Conservation (phyloP, 37 sponge, comb jelly and placozoan species). For the Haliclona indistincta region DNA sequence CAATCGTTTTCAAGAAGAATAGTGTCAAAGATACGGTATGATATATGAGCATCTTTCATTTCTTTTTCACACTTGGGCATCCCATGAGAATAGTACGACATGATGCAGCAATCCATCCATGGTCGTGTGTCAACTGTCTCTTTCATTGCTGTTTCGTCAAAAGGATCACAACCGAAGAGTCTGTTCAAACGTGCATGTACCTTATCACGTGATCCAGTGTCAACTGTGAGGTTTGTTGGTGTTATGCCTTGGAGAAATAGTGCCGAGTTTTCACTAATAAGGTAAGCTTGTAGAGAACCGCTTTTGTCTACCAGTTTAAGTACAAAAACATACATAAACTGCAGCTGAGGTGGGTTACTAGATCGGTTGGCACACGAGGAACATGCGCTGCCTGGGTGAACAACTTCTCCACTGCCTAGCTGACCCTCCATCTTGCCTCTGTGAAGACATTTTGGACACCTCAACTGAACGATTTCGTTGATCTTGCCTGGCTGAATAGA, state of each 20-base stretch:
- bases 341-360: neutral
- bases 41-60: neutral
- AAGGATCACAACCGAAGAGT: slow-evolving; percentile 47
- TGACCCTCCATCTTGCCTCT: neutral
- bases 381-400: neutral
- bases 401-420: neutral
- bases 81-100: neutral
- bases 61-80: neutral
- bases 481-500: neutral
- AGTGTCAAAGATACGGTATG: slow-evolving; percentile 26
- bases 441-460: neutral
- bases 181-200: neutral
- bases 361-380: too few relatives aligned
- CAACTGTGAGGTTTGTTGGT: slow-evolving; percentile 22
- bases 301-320: slow-evolving; percentile 21
- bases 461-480: neutral
- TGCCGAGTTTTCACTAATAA: neutral
- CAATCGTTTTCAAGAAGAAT: neutral
- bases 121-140: neutral
- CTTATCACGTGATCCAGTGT: neutral
- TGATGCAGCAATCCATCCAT: slow-evolving; percentile 32
- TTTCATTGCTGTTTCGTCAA: neutral
- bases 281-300: slow-evolving; percentile 1
- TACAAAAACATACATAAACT: slow-evolving; percentile 23
- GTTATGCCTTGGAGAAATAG: slow-evolving; percentile 8